These are phyloP conservation scores for Leptogaster cylindrica DNA, from an alignment of 2,888 invertebrate species.

Conservation along the genomic window DNA sequence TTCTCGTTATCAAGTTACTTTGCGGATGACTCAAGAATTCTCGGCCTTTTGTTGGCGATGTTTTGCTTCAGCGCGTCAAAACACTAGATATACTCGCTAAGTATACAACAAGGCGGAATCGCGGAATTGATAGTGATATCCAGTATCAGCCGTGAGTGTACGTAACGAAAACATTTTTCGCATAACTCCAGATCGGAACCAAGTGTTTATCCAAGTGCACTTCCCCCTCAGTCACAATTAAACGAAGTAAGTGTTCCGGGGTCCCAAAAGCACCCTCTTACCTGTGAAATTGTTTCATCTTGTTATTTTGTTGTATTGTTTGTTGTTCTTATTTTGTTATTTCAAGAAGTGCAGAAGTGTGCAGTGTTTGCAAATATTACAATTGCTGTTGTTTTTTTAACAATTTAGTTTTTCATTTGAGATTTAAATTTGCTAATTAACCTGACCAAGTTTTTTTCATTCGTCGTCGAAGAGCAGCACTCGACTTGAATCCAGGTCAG, in stretches of 20 bases:
- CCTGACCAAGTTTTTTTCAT: not conserved
- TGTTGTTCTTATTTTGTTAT: not conserved
- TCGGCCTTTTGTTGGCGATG: slow-evolving; percentile 18
- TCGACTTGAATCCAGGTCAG: slow-evolving; percentile 23
- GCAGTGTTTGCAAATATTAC: slow-evolving; percentile 2
- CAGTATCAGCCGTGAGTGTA: slow-evolving; percentile 2
- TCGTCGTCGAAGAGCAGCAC: slow-evolving; percentile 19
- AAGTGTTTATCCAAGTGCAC: not conserved
- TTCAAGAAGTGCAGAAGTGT: not conserved
- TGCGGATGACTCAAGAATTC: not conserved
- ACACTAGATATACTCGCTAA: not conserved
- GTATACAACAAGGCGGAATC: not conserved
- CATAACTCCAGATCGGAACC: not conserved
- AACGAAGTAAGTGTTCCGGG: not conserved
- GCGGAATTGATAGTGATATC: slow-evolving; percentile 9
- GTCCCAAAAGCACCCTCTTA: not conserved
- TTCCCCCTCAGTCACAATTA: not conserved
- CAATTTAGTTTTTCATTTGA: too few relatives aligned
- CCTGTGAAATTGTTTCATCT: not conserved
- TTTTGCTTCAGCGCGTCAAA: slow-evolving; percentile 24
- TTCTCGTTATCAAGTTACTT: slow-evolving; percentile 4
- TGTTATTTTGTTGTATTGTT: not conserved
- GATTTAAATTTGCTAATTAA: slow-evolving; percentile 29
- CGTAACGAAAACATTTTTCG: not conserved
- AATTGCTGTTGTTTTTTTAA: not conserved